Percentiles rank a stretch among this genome's conserved stretches.
Evolutionary conservation across 2,113 vertebrate species (phyloP).

Genomic region (Callaeas wilsoni): DNA sequence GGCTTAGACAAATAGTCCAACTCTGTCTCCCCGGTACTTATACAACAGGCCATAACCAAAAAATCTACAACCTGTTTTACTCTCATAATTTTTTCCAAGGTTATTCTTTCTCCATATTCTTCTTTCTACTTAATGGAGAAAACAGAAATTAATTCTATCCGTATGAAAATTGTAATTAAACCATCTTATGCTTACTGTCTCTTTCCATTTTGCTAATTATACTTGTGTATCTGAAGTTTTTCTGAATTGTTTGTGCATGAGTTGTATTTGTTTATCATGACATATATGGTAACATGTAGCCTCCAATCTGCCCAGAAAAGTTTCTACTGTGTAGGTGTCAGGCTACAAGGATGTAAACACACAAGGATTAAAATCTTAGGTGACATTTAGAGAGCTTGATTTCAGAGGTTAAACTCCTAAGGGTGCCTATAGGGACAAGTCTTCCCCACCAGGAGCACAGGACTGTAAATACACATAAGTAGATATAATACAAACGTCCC

Average conservation of each 20-base stretch:
- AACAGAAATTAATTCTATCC: neutral
- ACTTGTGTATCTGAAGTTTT: accelerated
- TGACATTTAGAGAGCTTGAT: neutral
- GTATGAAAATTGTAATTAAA: neutral
- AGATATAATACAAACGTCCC: neutral
- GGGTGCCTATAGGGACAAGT: neutral
- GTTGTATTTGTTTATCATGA: neutral
- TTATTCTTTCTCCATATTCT: neutral
- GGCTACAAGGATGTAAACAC: neutral
- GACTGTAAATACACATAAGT: neutral
- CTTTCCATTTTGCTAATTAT: neutral
- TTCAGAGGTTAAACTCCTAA: neutral
- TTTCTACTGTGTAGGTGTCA: neutral
- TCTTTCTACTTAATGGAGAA: neutral
- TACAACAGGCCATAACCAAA: neutral
- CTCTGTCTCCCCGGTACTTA: neutral
- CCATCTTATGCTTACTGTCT: neutral
- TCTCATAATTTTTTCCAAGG: neutral
- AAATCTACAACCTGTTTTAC: neutral
- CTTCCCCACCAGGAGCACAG: neutral
- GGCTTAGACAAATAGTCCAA: neutral
- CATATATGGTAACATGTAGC: neutral
- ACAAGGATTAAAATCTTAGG: neutral
- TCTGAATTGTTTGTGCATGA: neutral
- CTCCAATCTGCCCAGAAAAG: neutral